Evolutionary conservation across 2,888 invertebrate genomes (phyloP).

Genomic region (Xanthia icteritia): DNA sequence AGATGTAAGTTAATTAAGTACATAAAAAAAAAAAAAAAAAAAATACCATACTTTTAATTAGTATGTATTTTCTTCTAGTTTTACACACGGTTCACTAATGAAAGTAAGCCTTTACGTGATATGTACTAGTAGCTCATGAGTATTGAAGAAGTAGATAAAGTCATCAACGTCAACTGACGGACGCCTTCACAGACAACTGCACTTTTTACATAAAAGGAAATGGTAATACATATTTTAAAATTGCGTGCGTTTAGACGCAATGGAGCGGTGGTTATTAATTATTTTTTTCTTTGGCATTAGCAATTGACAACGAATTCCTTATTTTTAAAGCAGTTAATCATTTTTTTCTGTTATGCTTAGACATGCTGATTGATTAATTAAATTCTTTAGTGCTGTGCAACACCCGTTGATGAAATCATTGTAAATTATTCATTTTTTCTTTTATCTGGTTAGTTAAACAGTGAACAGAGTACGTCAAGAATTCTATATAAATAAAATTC

Average conservation of each 20-base stretch:
- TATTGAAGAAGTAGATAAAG: constrained; percentile 44
- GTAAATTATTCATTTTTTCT: background rate
- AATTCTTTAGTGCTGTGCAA: background rate
- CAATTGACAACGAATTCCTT: constrained; percentile 40
- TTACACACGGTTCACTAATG: constrained; percentile 2
- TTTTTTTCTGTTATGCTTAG: constrained; percentile 3
- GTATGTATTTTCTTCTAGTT: background rate
- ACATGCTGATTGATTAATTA: constrained; percentile 38
- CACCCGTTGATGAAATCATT: background rate
- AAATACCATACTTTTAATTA: too few species aligned
- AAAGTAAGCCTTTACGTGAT: constrained; percentile 35
- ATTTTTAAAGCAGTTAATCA: constrained; percentile 18
- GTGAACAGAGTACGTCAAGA: background rate
- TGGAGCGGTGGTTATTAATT: constrained; percentile 43
- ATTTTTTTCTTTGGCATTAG: constrained; percentile 28
- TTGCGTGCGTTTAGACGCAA: constrained; percentile 45
- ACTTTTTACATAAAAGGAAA: constrained; percentile 48
- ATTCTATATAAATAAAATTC: background rate
- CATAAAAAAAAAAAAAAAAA: too few species aligned
- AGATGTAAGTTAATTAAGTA: constrained; percentile 2
- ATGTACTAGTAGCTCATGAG: constrained; percentile 36
- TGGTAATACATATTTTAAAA: constrained; percentile 30
- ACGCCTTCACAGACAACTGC: constrained; percentile 15
- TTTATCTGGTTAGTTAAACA: background rate
- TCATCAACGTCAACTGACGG: constrained; percentile 55